phyloP scores from a whole-genome alignment of 2,113 vertebrate genomes.

The Neogobius melanostomus region DNA sequence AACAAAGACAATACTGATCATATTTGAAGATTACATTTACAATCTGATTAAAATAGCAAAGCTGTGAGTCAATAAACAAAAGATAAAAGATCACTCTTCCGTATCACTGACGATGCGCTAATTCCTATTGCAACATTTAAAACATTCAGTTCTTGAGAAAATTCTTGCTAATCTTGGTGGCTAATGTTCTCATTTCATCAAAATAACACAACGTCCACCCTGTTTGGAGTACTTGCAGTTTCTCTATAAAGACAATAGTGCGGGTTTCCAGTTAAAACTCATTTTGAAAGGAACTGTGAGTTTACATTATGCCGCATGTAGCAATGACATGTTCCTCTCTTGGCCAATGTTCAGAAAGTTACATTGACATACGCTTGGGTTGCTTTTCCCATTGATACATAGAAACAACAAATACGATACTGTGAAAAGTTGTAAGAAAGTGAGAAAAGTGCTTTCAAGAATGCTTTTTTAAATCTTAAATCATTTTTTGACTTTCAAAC shows the following conservation, averaged over 20 bases:
- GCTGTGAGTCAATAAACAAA: not conserved
- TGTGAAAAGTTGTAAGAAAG: too few species aligned
- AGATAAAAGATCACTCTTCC: not conserved
- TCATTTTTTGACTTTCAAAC: too few species aligned
- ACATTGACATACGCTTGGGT: constrained; percentile 20
- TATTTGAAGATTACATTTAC: not conserved
- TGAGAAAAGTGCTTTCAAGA: too few species aligned
- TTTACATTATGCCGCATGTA: constrained; percentile 16
- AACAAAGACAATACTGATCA: too few species aligned
- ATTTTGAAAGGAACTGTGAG: constrained; percentile 40
- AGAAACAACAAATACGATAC: too few species aligned
- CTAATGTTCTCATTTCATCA: constrained; percentile 23
- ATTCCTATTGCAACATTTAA: not conserved
- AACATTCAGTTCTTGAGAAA: constrained; percentile 3
- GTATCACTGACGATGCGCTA: not conserved
- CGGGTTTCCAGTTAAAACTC: constrained; percentile 40
- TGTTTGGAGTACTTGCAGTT: not conserved
- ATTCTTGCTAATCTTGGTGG: not conserved
- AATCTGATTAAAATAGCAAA: not conserved
- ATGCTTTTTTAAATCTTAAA: too few species aligned
- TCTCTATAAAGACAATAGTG: constrained; percentile 33
- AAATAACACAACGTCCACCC: constrained; percentile 3
- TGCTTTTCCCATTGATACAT: constrained; percentile 10
- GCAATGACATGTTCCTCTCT: constrained; percentile 33
- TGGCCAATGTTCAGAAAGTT: constrained; percentile 18